Evolutionary conservation across 2,797 vertebrate species (phyloP), one percentile per base, ranked within the genome.

Genomic region (Xerus rutilus): DNA sequence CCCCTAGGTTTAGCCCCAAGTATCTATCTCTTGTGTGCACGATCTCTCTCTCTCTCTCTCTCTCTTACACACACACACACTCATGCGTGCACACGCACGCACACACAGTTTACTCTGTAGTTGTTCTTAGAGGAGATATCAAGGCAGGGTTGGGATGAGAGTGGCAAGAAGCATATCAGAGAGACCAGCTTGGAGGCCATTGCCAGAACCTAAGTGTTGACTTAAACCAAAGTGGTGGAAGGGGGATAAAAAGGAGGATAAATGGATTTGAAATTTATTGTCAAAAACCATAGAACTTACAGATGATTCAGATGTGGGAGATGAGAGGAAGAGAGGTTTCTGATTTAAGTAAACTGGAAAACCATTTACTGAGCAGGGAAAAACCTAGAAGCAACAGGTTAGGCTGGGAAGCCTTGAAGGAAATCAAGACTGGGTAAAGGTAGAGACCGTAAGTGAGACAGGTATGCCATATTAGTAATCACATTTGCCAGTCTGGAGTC

Each of bases 181-280:
- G 39, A 87, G 32, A 85, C 93, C 32, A 74, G 17, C 76, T 35
- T 77, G 7, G 47, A 93, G 28, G 67, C 9, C 6, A 49, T 39
- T 21, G 20, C 3, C 43, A 62, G 30, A 81, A 74, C 62, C 30
- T 18, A 74, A 52, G 30, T 74, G 14, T 76, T 82, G 59, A 20
- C 39, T 90, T 96, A 81, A 47, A 87, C 52, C 70, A 89, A 91
- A 94, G 39, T 39, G 5, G 30, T n/a, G 12, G 82, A 87, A 95
- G 45, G 30, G 18, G 21, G 47, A 76, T 79, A 70, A 93, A 96
- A 32, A 95, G 17, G 94, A 86, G 11, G 39, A 39, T n/a, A 88
- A 39, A 67, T 15, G 43, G 6, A 70, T 77, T 69, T 87, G 78
- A 91, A 9, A 73, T 39, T 82, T 85, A 39, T 43, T 78, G 11